phyloP scores from a whole-genome alignment of 2,113 vertebrate genomes.

The Vombatus ursinus region DNA sequence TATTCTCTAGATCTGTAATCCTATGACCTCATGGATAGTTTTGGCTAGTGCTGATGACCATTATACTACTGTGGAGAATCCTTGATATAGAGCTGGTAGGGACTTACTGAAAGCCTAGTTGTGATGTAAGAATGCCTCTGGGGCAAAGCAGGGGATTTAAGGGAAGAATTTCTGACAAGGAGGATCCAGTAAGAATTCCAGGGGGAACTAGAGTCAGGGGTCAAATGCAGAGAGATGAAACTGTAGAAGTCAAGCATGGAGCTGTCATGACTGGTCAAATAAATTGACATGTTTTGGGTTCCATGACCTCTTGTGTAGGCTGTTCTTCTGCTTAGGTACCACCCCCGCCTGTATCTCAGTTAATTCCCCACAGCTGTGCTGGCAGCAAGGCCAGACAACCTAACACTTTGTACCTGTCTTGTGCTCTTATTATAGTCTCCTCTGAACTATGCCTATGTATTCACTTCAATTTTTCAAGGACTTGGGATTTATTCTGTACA shows the following conservation, averaged over 20 bases:
- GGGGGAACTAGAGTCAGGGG: not conserved
- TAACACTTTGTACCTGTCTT: not conserved
- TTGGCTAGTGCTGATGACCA: not conserved
- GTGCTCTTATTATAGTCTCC: not conserved
- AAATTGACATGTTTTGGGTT: not conserved
- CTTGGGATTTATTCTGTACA: not conserved
- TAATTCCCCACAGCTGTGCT: not conserved
- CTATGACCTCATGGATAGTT: not conserved
- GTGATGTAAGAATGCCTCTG: no score
- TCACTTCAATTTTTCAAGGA: not conserved
- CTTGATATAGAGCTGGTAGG: no score
- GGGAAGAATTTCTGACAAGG: not conserved
- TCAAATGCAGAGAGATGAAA: not conserved
- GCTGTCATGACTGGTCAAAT: not conserved
- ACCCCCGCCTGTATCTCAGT: not conserved
- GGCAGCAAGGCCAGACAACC: not conserved
- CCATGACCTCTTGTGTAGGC: not conserved
- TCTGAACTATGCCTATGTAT: not conserved
- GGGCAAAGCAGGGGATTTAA: not conserved
- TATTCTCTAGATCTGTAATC: not conserved
- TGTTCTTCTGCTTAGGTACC: not conserved
- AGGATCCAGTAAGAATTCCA: not conserved
- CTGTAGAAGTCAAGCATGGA: not conserved
- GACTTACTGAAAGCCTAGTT: not conserved
- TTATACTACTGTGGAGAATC: not conserved